Conservation (phyloP, 2,888 invertebrate species). For the Acanthoscelides obtectus region DNA sequence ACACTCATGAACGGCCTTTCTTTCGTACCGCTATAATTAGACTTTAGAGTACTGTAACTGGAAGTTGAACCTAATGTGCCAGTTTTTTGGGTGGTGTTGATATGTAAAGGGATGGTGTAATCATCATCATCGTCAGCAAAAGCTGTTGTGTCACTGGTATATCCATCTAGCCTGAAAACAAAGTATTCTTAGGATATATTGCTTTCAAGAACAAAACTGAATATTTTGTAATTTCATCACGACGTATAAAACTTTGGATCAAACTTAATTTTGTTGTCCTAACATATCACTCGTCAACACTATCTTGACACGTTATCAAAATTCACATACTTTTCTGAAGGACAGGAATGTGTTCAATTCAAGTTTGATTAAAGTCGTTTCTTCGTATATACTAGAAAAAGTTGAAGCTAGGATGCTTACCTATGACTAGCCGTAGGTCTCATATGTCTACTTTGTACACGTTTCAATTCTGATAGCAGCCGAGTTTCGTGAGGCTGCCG, state of each 20-base stretch:
- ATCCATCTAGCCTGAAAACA: constrained; percentile 56
- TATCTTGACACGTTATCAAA: too few relatives aligned
- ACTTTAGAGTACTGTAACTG: constrained; percentile 29
- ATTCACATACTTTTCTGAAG: too few relatives aligned
- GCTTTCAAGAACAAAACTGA: too few relatives aligned
- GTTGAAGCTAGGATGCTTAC: neutral
- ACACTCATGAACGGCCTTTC: constrained; percentile 63
- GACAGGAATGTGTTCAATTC: too few relatives aligned
- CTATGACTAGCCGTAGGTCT: constrained; percentile 49
- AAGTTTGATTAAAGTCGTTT: too few relatives aligned
- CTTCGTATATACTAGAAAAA: too few relatives aligned
- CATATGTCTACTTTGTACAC: constrained; percentile 48
- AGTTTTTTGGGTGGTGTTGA: constrained; percentile 52
- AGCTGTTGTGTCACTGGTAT: constrained; percentile 74
- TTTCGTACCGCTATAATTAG: constrained; percentile 34
- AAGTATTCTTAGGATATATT: too few relatives aligned
- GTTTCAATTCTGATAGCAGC: constrained; percentile 55
- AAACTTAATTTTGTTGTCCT: too few relatives aligned
- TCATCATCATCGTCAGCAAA: constrained; percentile 74
- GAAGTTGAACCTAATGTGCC: constrained; percentile 28
- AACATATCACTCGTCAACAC: too few relatives aligned
- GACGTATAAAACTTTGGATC: too few relatives aligned
- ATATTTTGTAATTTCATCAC: too few relatives aligned
- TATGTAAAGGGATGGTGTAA: constrained; percentile 65
- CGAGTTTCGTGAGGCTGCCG: constrained; percentile 65